phyloP scores from a whole-genome alignment of 2,888 invertebrate genomes.

The Cremastinae sp. region DNA sequence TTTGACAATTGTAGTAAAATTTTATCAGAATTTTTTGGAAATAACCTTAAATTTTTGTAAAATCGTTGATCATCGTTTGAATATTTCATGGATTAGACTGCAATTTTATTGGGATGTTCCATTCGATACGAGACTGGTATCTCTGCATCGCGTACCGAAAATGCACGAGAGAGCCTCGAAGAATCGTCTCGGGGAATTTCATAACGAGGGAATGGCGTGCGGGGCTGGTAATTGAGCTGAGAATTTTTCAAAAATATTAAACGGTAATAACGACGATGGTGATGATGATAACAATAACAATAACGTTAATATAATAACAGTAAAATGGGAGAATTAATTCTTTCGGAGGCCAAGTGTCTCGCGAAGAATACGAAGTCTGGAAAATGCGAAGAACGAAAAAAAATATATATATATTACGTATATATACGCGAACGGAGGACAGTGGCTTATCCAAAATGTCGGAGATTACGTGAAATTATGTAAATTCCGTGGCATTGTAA shows the following conservation, averaged over 20 bases:
- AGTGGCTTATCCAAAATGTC: conserved; percentile 74
- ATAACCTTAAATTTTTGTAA: too few species aligned
- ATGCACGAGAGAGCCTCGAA: conserved; percentile 3
- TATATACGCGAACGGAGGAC: conserved; percentile 5
- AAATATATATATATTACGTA: conserved; percentile 1
- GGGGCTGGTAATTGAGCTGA: conserved; percentile 77
- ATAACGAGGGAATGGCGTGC: conserved; percentile 80
- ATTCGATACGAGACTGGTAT: too few species aligned
- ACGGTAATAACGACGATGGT: too few species aligned
- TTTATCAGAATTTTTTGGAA: too few species aligned
- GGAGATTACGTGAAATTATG: conserved; percentile 80
- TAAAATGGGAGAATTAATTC: too few species aligned
- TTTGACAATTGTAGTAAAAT: too few species aligned
- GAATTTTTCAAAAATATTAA: conserved; percentile 23
- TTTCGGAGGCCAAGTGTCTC: too few species aligned
- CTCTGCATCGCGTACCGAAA: neutral
- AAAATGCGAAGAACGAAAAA: neutral
- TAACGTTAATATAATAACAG: neutral
- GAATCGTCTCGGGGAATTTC: conserved; percentile 60
- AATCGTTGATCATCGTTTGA: too few species aligned
- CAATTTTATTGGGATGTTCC: too few species aligned
- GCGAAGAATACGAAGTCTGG: neutral
- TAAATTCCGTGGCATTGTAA: conserved; percentile 78
- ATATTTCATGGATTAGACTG: too few species aligned
- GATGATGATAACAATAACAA: neutral